These are phyloP conservation scores for Ennomos quercinarius DNA, from an alignment of 2,888 invertebrate species.

Conservation along the genomic window DNA sequence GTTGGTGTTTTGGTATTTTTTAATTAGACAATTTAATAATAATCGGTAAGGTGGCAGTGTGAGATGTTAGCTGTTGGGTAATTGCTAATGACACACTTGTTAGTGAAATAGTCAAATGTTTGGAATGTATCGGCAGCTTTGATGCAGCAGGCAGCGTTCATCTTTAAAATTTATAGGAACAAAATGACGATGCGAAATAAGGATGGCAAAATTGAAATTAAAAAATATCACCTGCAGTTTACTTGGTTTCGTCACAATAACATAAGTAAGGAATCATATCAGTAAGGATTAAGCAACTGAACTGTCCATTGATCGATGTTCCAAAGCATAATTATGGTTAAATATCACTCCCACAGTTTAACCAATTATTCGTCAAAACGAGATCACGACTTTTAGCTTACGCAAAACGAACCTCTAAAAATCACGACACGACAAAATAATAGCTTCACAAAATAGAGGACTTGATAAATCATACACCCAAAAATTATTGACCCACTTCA, in stretches of 20 bases:
- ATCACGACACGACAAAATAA: conserved; percentile 57
- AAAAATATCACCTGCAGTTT: too few relatives aligned
- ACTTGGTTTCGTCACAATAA: too few relatives aligned
- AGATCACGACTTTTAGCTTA: conserved; percentile 54
- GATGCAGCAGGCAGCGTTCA: background rate
- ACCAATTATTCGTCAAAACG: conserved; percentile 39
- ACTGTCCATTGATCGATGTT: conserved; percentile 7
- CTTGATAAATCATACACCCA: conserved; percentile 42
- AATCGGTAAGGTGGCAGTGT: conserved; percentile 29
- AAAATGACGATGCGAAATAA: too few relatives aligned
- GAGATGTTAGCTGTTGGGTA: conserved; percentile 17
- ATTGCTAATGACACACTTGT: conserved; percentile 29
- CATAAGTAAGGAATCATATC: background rate
- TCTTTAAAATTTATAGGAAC: too few relatives aligned
- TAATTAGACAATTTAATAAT: conserved; percentile 48
- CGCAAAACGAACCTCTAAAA: conserved; percentile 46
- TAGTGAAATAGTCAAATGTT: conserved; percentile 19
- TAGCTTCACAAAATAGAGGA: conserved; percentile 43
- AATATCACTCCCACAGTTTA: conserved; percentile 52
- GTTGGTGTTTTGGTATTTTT: conserved; percentile 51
- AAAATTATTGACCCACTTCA: conserved; percentile 17
- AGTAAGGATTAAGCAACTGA: conserved; percentile 5
- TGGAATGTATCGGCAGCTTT: conserved; percentile 20
- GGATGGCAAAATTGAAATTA: too few relatives aligned
- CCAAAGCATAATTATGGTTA: conserved; percentile 31